These are phyloP conservation scores for Eucera pruinosa DNA, from an alignment of 2,888 invertebrate genomes.

Conservation along the genomic window DNA sequence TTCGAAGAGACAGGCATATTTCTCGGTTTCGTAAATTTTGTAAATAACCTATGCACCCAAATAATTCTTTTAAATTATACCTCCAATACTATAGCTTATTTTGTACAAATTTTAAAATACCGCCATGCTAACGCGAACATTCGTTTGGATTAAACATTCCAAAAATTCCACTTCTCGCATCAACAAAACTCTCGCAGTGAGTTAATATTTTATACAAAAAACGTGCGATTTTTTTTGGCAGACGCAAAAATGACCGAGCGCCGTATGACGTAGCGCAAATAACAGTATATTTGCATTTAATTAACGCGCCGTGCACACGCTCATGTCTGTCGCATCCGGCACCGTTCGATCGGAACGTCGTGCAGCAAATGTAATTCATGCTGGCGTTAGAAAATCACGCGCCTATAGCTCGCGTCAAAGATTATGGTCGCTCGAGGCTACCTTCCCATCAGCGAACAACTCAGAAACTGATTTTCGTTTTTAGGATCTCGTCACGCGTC, in stretches of 20 bases:
- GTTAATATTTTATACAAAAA: conserved; percentile 1
- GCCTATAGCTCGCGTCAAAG: neutral
- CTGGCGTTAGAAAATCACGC: conserved; percentile 34
- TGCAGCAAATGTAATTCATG: conserved; percentile 29
- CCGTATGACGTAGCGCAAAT: conserved; percentile 29
- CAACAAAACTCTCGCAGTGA: neutral
- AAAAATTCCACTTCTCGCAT: neutral
- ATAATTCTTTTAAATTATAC: no score
- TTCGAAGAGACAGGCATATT: no score
- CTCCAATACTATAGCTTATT: no score
- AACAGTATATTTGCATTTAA: conserved; percentile 51
- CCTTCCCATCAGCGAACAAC: neutral
- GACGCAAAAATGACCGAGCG: conserved; percentile 10
- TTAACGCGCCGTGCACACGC: conserved; percentile 34
- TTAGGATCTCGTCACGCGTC: neutral
- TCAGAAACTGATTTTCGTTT: neutral
- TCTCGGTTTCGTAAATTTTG: no score
- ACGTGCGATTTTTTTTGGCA: conserved; percentile 13
- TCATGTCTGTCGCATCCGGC: conserved; percentile 27
- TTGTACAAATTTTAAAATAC: neutral
- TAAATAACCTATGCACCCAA: no score
- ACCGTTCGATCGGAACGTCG: conserved; percentile 27
- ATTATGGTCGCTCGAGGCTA: neutral
- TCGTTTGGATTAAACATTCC: neutral
- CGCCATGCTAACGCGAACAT: neutral